These are phyloP conservation scores for Chaenogobius annularis DNA, from an alignment of 2,113 vertebrate species.

Conservation along the genomic window DNA sequence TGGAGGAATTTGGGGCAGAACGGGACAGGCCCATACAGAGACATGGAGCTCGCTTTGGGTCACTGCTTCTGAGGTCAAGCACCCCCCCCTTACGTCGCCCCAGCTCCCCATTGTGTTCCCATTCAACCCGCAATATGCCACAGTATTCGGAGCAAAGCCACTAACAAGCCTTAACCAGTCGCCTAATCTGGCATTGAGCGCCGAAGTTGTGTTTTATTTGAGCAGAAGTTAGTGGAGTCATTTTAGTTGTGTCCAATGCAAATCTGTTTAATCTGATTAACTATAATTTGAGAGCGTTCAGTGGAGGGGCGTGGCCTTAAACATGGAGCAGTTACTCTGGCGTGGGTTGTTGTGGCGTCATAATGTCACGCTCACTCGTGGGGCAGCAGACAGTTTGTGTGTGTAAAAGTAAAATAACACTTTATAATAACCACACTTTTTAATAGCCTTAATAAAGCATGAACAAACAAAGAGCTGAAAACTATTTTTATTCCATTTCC, in stretches of 20 bases:
- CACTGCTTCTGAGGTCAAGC: constrained; percentile 70
- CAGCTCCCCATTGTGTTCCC: constrained; percentile 27
- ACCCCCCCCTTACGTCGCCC: constrained; percentile 7
- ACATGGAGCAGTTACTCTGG: neutral
- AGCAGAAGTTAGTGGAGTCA: constrained; percentile 5
- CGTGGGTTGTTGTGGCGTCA: neutral
- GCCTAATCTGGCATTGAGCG: constrained; percentile 31
- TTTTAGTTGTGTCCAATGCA: constrained; percentile 15
- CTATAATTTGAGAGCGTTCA: neutral
- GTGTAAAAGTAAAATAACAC: too few species aligned
- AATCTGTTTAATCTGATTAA: constrained; percentile 2
- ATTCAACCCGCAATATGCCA: constrained; percentile 62
- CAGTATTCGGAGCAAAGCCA: constrained; percentile 35
- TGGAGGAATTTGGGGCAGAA: constrained; percentile 66
- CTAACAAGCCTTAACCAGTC: constrained; percentile 7
- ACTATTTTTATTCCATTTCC: too few species aligned
- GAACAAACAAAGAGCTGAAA: too few species aligned
- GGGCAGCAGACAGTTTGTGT: too few species aligned
- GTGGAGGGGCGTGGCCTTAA: neutral
- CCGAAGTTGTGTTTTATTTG: constrained; percentile 24
- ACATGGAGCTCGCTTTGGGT: constrained; percentile 69
- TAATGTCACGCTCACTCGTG: too few species aligned
- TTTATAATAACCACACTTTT: too few species aligned
- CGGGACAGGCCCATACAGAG: constrained; percentile 47
- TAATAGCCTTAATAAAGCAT: too few species aligned